Conservation (phyloP, 2,797 vertebrate species). For the Pygocentrus nattereri region DNA sequence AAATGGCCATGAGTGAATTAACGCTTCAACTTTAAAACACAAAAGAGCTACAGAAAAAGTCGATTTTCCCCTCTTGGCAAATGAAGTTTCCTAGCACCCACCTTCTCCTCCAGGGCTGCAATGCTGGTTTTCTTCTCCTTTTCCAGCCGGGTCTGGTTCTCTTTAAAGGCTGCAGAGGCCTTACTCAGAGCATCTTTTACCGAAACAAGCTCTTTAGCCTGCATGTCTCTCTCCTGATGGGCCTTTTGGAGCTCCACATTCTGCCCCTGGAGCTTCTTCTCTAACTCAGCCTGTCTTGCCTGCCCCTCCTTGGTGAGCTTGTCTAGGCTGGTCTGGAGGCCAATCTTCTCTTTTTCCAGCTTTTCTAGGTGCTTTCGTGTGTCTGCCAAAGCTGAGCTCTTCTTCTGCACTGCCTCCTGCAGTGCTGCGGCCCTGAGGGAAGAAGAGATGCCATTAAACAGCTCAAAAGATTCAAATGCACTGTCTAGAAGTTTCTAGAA, state of each 20-base stretch:
- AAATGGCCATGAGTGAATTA: neutral
- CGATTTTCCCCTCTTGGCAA: no score
- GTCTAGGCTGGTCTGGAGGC: conserved; percentile 83
- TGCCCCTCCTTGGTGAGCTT: conserved; percentile 81
- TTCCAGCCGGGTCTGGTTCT: conserved; percentile 84
- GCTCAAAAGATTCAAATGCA: neutral
- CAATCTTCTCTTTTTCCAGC: conserved; percentile 79
- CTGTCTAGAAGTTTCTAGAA: neutral
- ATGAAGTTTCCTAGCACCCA: conserved; percentile 68
- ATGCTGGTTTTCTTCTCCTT: conserved; percentile 86
- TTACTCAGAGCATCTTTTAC: conserved; percentile 83
- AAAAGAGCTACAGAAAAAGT: neutral
- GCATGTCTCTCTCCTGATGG: conserved; percentile 81
- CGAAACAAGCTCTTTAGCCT: conserved; percentile 81
- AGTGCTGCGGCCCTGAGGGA: conserved; percentile 68
- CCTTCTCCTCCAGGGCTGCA: conserved; percentile 84
- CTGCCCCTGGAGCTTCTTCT: conserved; percentile 78
- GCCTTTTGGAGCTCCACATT: conserved; percentile 79
- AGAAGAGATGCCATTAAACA: neutral
- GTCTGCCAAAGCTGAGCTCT: conserved; percentile 81
- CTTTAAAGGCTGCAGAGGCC: conserved; percentile 83
- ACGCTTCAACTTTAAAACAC: neutral
- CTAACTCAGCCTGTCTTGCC: conserved; percentile 78
- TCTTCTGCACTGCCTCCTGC: conserved; percentile 87
- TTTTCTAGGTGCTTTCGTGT: conserved; percentile 78